Evolutionary conservation across 2,797 vertebrate species (phyloP).

Genomic region (Leptodactylus fallax): DNA sequence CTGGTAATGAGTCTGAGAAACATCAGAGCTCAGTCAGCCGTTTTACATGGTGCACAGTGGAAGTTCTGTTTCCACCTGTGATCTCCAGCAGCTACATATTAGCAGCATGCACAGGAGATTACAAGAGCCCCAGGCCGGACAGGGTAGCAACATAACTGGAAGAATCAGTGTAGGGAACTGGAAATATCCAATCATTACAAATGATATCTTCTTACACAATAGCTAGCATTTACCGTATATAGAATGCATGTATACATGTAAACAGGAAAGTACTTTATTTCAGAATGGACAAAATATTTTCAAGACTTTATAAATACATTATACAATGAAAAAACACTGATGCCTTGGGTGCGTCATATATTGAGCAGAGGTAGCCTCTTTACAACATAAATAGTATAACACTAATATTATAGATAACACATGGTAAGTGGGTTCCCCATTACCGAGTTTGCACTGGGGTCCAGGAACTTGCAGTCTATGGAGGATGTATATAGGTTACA

Average conservation of each 20-base stretch:
- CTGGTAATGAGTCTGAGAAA: not conserved
- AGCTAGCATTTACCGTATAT: not conserved
- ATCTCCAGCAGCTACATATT: conserved; percentile 35
- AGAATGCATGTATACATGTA: not conserved
- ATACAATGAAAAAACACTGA: not conserved
- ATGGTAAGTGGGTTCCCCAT: no score
- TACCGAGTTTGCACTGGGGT: no score
- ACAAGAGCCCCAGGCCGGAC: conserved; percentile 32
- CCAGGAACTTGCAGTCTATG: no score
- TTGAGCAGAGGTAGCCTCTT: no score
- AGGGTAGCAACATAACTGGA: conserved; percentile 14
- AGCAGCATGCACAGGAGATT: conserved; percentile 18
- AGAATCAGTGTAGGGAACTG: conserved; percentile 15
- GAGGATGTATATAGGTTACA: no score
- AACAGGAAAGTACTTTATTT: not conserved
- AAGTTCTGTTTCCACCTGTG: conserved; percentile 4
- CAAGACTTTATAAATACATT: no score
- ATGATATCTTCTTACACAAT: not conserved
- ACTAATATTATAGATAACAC: no score
- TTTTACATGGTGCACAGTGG: conserved; percentile 18
- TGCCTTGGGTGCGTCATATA: not conserved
- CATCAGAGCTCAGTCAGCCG: conserved; percentile 3
- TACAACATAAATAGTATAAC: no score
- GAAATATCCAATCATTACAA: not conserved
- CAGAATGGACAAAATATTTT: not conserved